Conservation (phyloP, 2,888 invertebrate genomes). For the Caenorhabditis sulstoni region DNA sequence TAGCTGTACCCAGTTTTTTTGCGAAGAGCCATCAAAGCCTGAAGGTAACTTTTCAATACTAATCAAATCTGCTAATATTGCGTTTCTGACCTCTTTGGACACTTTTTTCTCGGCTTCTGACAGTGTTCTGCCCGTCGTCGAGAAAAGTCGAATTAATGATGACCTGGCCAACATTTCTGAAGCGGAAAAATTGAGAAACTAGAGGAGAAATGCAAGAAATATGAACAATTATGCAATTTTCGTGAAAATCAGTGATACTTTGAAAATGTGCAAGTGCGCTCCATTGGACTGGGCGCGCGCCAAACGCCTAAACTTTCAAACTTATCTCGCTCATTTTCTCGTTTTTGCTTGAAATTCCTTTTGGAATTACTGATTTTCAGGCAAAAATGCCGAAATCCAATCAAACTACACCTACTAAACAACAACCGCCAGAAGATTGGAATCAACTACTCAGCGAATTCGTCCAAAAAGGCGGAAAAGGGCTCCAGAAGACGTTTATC, state of each 20-base stretch:
- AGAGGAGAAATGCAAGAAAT: not conserved
- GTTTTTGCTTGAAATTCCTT: no score
- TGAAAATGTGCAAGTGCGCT: conserved; percentile 18
- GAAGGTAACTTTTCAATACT: conserved; percentile 27
- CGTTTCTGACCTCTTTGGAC: conserved; percentile 48
- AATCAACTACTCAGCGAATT: conserved; percentile 30
- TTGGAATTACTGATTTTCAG: no score
- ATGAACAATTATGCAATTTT: conserved; percentile 46
- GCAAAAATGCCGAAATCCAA: conserved; percentile 26
- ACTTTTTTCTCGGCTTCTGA: conserved; percentile 42
- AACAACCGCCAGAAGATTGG: conserved; percentile 28
- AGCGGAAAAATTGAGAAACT: conserved; percentile 7
- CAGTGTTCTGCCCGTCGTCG: conserved; percentile 35
- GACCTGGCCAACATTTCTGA: conserved; percentile 49
- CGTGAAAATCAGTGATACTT: not conserved
- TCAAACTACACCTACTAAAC: conserved; percentile 33
- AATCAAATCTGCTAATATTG: conserved; percentile 2
- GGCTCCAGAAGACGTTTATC: conserved; percentile 50
- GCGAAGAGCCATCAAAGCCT: conserved; percentile 88
- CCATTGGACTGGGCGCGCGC: conserved; percentile 23
- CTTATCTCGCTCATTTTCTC: not conserved
- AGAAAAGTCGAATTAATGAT: conserved; percentile 34
- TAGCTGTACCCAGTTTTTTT: conserved; percentile 97
- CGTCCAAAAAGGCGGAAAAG: conserved; percentile 17
- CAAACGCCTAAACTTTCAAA: conserved; percentile 1